phyloP scores from a whole-genome alignment of 30 jellyfish, hydroid and myxozoan species.

The Aurelia coerulea region DNA sequence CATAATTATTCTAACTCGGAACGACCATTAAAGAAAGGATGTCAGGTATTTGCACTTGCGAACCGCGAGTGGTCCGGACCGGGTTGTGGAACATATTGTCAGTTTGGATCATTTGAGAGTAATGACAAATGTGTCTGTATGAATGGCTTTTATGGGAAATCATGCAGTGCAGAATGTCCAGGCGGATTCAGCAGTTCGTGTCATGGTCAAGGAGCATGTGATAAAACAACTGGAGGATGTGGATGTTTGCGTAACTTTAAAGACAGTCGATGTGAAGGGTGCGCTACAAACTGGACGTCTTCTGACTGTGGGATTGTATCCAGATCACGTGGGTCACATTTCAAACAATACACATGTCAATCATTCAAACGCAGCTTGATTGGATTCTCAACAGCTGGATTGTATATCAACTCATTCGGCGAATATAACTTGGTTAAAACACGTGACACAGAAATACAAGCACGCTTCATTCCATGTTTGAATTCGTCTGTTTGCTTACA shows the following conservation, averaged over 20 bases:
- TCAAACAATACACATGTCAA: constrained; percentile 46
- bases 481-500: constrained; percentile 46
- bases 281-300: constrained; percentile 60
- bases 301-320: constrained; percentile 46
- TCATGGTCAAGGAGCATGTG: constrained; percentile 50
- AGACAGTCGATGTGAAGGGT: constrained; percentile 12
- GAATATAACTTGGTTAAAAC: constrained; percentile 35
- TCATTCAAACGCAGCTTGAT: constrained; percentile 32
- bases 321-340: neutral
- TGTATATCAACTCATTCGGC: constrained; percentile 10
- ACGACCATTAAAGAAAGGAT: neutral
- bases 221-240: constrained; percentile 45
- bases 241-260: constrained; percentile 34
- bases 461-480: constrained; percentile 37
- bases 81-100: constrained; percentile 23
- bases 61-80: constrained; percentile 58
- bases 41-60: neutral
- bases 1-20: neutral
- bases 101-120: constrained; percentile 38
- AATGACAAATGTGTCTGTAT: constrained; percentile 24
- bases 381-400: constrained; percentile 33
- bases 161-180: constrained; percentile 45
- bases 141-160: constrained; percentile 43
- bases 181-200: constrained; percentile 59
- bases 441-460: constrained; percentile 30